Base-by-base conservation (phyloP, 2,113 vertebrate genomes). In the Amia ocellicauda region DNA sequence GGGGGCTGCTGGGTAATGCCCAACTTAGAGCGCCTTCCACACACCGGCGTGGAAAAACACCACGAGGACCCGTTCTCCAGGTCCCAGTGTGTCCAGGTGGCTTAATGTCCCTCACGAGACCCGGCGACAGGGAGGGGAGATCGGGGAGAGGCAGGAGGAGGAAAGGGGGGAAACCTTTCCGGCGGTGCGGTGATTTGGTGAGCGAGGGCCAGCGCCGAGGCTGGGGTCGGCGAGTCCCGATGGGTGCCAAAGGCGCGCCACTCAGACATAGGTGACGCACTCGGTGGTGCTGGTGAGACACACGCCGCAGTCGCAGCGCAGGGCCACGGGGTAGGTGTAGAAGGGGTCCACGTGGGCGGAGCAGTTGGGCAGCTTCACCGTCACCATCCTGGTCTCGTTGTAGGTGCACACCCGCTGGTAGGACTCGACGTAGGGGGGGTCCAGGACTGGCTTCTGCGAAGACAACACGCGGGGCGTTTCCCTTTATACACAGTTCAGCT, bases 351-450 rank as follows among this genome's bases (percentile, higher is more conserved):
- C 85, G 0, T 63, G 67, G 0, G 88, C 73, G 11, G 67, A 79
- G 63, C 94, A 98, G 71, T 63, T 76, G 10, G 94, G 94, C 64
- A 98, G 85, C 68, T 88, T 91, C 64, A 98, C 86, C 0, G 84
- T 93, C 65, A 86, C 77, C 67, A 90, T 74, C 23, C 82, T 93
- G 10, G 87, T 95, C 81, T 92, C 79, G 0, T 95, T 97, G 85
- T 97, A 97, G 65, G 92, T 98, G 63, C 96, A 98, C 36, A 97
- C 90, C 0, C 86, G 83, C 73, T 97, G 95, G 70, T 92, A 68
- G 13, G 92, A 91, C 78, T 95, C 91, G 0, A 97, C 84, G 80
- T 88, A 96, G 0, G 94, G 96, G 0, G 92, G 89, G 43, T 94
- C 89, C 78, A 96, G 77, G 36, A 95, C 73, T 0, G 94, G 96